Evolutionary conservation across 2,888 invertebrate genomes (phyloP), one percentile per base, ranked within the genome.

Genomic region (Omphaloscelis lunosa): DNA sequence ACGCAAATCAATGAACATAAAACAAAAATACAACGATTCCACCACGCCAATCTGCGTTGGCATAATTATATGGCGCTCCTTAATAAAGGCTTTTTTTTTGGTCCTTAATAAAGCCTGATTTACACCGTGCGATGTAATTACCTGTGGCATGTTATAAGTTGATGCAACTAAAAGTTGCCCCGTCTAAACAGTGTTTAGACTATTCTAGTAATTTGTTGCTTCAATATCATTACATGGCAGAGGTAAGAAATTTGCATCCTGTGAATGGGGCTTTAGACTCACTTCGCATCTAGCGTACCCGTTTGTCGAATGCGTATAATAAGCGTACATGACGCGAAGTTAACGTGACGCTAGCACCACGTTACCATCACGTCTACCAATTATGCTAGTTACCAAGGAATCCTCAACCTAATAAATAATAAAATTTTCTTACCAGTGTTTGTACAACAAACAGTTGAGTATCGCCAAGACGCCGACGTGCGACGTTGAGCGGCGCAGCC

Each of bases 401-500:
- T 12, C 12, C 20, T 23, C 20, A 27, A 51, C 6, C 6, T 58
- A 20, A 53, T 61, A 45, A 51, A 59, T 67, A 78, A 70, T 45
- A n/a, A 6, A 0, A 1, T 29, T 15, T 69, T 3, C 82, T 95
- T 87, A 95, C 95, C 95, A 95, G 89, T 95, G 90, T 88, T 91
- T 92, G 89, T 92, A 92, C 75, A 94, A 87, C 84, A 95, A 89
- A 92, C 92, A 93, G 88, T 92, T 93, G 89, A 94, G 89, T 86
- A 95, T 84, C 81, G 91, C 86, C 83, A 94, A 84, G 67, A 91
- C 88, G 71, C 89, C 90, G 78, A 93, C 86, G 78, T 92, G 92
- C 48, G 94, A 90, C 71, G 92, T 90, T 58, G 91, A 90, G 69
- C 90, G 91, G 80, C 93, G 91, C 78, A 91, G 85, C 63, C 95